These are phyloP conservation scores for Todiramphus saurophagus DNA, from an alignment of 2,113 vertebrate species.

Conservation along the genomic window DNA sequence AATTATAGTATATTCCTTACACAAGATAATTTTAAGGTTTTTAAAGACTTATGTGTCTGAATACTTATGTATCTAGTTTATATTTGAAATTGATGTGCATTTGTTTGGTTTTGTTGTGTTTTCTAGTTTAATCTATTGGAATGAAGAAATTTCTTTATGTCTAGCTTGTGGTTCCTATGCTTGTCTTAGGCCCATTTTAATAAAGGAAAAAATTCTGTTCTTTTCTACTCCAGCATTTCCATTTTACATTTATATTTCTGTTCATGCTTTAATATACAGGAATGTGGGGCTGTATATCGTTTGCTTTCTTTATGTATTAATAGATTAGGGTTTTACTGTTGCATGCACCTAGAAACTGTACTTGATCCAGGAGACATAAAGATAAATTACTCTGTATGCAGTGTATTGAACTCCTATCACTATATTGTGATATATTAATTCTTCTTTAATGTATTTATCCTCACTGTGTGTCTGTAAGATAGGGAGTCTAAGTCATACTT, in stretches of 20 bases:
- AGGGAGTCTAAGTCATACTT: conserved; percentile 26
- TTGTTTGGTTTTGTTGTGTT: conserved; percentile 42
- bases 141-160: conserved; percentile 59
- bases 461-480: conserved; percentile 24
- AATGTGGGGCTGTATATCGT: not conserved
- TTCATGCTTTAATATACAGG: not conserved
- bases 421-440: conserved; percentile 54
- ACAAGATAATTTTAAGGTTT: conserved; percentile 49
- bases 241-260: conserved; percentile 14
- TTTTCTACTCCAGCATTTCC: conserved; percentile 40
- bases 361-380: conserved; percentile 67
- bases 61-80: not conserved
- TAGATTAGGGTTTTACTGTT: conserved; percentile 6
- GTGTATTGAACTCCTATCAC: conserved; percentile 43
- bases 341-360: not conserved
- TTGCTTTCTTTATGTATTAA: not conserved
- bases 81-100: not conserved
- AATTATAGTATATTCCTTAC: conserved; percentile 59
- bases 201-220: conserved; percentile 46
- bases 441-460: conserved; percentile 49
- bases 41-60: not conserved
- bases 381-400: conserved; percentile 15
- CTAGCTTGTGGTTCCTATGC: conserved; percentile 18
- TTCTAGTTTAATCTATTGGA: conserved; percentile 60
- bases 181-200: not conserved